Conservation (phyloP, 2,113 vertebrate genomes). For the Poecile atricapillus region DNA sequence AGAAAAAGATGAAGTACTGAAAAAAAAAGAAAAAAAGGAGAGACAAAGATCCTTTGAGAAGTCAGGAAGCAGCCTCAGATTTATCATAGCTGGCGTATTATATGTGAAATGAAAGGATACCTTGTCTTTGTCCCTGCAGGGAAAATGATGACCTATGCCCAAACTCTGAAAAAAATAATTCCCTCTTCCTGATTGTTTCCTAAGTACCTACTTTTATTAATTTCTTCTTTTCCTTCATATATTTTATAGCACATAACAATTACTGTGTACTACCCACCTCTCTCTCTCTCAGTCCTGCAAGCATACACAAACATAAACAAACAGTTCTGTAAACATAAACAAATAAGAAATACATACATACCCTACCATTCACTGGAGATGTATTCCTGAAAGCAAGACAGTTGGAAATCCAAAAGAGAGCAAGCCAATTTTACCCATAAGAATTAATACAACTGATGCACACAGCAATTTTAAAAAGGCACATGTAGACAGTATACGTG, state of each 20-base stretch:
- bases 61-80: not conserved
- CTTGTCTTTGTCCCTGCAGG: not conserved
- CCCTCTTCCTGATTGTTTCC: not conserved
- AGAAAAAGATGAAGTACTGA: not conserved
- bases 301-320: not conserved
- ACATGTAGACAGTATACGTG: rapidly evolving
- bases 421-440: not conserved
- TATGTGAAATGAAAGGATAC: not conserved
- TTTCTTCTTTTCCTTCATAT: not conserved
- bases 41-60: constrained; percentile 3
- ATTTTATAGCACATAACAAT: not conserved
- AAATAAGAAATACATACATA: not conserved
- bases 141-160: not conserved
- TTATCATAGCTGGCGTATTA: not conserved
- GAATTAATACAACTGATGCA: not conserved
- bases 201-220: not conserved
- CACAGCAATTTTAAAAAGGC: not conserved
- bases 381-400: not conserved
- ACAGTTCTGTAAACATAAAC: not conserved
- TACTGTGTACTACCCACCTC: not conserved
- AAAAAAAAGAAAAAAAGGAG: not conserved
- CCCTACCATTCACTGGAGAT: not conserved
- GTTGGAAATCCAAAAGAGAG: not conserved
- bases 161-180: not conserved
- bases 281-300: not conserved